phyloP scores from a whole-genome alignment of 2,888 invertebrate genomes.

The Aphidoletes aphidimyza region DNA sequence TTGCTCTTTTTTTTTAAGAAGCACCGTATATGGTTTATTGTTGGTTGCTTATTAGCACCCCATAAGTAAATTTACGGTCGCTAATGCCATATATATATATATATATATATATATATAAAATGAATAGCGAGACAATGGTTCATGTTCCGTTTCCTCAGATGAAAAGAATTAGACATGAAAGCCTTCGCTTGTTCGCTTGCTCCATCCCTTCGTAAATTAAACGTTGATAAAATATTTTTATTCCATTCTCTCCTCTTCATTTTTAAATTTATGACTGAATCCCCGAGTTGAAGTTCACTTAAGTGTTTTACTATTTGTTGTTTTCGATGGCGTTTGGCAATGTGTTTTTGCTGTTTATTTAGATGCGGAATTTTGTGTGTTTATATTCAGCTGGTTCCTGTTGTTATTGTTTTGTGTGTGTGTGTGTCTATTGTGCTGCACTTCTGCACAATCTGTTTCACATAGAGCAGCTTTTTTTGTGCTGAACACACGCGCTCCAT shows the following conservation, averaged over 20 bases:
- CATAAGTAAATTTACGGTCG: background rate
- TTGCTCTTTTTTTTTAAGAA: too few relatives aligned
- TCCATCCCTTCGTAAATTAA: background rate
- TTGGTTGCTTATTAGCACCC: background rate
- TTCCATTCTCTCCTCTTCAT: background rate
- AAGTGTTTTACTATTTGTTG: background rate
- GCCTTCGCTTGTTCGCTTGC: too few relatives aligned
- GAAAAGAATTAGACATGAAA: too few relatives aligned
- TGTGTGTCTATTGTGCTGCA: too few relatives aligned
- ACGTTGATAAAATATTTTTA: slow-evolving; percentile 21
- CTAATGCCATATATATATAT: too few relatives aligned
- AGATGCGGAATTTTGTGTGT: background rate
- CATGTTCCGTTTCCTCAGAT: too few relatives aligned
- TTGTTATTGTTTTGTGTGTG: too few relatives aligned
- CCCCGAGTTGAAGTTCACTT: background rate
- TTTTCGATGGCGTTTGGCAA: background rate
- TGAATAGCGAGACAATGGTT: background rate
- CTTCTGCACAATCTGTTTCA: too few relatives aligned
- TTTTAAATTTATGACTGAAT: background rate
- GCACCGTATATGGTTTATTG: background rate
- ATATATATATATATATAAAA: background rate
- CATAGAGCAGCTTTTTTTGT: too few relatives aligned
- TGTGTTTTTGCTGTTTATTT: slow-evolving; percentile 11
- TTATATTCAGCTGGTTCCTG: too few relatives aligned
- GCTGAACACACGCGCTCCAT: too few relatives aligned